phyloP scores from a whole-genome alignment of 2,888 invertebrate species.

The Anaspis maculata region DNA sequence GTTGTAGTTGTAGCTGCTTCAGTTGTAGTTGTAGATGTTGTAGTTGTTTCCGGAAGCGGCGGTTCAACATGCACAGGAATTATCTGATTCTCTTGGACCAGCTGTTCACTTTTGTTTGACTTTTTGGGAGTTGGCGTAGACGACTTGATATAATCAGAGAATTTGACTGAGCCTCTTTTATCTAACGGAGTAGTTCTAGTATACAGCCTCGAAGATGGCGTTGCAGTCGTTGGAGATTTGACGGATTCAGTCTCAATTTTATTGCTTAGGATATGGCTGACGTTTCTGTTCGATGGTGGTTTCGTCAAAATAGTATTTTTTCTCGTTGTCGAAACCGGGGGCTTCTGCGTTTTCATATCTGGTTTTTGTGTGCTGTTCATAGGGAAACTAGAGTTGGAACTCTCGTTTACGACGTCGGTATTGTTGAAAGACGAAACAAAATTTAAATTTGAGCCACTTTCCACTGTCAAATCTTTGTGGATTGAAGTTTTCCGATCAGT shows the following conservation, averaged over 20 bases:
- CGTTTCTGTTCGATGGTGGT: constrained; percentile 21
- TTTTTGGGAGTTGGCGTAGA: constrained; percentile 44
- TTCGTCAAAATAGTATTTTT: constrained; percentile 22
- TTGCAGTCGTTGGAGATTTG: constrained; percentile 14
- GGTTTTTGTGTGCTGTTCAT: constrained; percentile 10
- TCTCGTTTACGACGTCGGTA: constrained; percentile 47
- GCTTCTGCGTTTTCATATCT: constrained; percentile 6
- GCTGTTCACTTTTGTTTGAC: constrained; percentile 20
- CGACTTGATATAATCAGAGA: constrained; percentile 22
- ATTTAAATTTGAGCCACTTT: constrained; percentile 44
- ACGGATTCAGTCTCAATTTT: constrained; percentile 33
- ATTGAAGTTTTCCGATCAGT: constrained; percentile 27
- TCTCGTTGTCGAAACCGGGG: constrained; percentile 16
- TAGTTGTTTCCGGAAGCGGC: constrained; percentile 7
- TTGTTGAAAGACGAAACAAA: constrained; percentile 47
- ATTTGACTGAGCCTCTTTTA: constrained; percentile 13
- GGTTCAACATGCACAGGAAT: constrained; percentile 22
- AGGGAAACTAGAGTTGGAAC: constrained; percentile 5
- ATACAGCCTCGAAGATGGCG: too few relatives aligned
- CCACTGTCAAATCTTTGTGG: constrained; percentile 34
- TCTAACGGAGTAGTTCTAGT: not conserved
- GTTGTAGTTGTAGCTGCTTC: constrained; percentile 1
- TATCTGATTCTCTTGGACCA: constrained; percentile 33
- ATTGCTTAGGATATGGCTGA: constrained; percentile 29
- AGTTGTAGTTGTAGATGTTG: constrained; percentile 2